Conservation (phyloP, 2,888 invertebrate genomes). For the Caenorhabditis auriculariae region DNA sequence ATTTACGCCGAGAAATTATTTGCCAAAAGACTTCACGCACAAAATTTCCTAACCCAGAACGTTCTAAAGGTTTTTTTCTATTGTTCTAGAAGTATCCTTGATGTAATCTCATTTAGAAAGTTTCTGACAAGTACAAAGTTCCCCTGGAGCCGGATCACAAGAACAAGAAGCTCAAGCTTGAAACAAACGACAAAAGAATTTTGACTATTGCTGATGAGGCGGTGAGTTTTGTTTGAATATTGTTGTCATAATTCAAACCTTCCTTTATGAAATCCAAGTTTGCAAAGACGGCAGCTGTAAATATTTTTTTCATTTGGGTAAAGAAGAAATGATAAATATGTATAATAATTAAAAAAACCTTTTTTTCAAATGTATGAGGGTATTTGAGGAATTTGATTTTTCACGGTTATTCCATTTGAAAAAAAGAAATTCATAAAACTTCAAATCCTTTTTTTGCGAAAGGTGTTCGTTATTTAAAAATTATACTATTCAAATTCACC, state of each 20-base stretch:
- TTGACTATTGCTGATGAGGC: conserved; percentile 16
- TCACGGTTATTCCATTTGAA: too few species aligned
- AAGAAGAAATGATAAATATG: too few species aligned
- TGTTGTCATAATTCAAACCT: background rate
- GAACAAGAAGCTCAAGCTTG: conserved; percentile 38
- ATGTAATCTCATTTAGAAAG: conserved; percentile 2
- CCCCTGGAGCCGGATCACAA: conserved; percentile 37
- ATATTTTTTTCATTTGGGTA: too few species aligned
- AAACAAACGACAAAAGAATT: conserved; percentile 30
- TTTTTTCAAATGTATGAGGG: too few species aligned
- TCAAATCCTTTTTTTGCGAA: too few species aligned
- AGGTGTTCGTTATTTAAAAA: too few species aligned
- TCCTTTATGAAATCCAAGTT: too few species aligned
- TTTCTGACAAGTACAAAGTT: conserved; percentile 39
- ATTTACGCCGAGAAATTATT: conserved; percentile 55
- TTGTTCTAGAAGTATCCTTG: background rate
- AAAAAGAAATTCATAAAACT: too few species aligned
- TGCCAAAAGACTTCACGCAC: conserved; percentile 52
- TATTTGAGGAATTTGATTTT: too few species aligned
- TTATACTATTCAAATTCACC: background rate
- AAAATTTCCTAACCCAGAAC: conserved; percentile 47
- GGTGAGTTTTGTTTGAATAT: conserved; percentile 11
- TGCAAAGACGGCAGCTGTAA: too few species aligned
- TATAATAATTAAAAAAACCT: too few species aligned
- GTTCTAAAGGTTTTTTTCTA: conserved; percentile 39